Percentiles rank a stretch among this genome's conserved stretches.
phyloP scores from a whole-genome alignment of 2,888 invertebrate genomes.

The Hemistola chrysoprasaria region DNA sequence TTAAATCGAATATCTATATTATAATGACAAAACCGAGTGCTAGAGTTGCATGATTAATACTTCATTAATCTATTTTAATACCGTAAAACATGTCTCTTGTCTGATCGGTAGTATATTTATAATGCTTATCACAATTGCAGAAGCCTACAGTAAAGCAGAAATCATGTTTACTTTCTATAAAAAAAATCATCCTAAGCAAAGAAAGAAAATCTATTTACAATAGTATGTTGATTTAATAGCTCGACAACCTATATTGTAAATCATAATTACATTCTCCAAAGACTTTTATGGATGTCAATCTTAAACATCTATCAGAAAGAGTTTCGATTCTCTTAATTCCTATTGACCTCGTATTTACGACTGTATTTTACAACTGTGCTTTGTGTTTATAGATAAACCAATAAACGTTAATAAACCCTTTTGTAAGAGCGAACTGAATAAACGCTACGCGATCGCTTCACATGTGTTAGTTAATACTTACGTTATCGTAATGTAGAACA shows the following conservation, averaged over 20 bases:
- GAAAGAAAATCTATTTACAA: slow-evolving; percentile 44
- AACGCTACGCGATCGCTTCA: slow-evolving; percentile 20
- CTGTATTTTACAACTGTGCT: slow-evolving; percentile 11
- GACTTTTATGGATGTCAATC: slow-evolving; percentile 37
- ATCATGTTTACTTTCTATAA: too few relatives aligned
- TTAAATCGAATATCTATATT: too few relatives aligned
- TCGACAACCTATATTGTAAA: slow-evolving; percentile 37
- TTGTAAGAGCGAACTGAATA: slow-evolving; percentile 23
- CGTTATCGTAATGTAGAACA: slow-evolving; percentile 59
- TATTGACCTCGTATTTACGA: slow-evolving; percentile 23
- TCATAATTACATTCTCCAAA: slow-evolving; percentile 39
- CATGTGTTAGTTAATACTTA: slow-evolving; percentile 51
- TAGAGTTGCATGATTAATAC: too few relatives aligned
- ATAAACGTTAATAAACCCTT: slow-evolving; percentile 34
- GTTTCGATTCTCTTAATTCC: slow-evolving; percentile 19
- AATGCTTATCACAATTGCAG: too few relatives aligned
- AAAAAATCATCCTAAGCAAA: slow-evolving; percentile 53
- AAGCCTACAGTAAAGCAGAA: too few relatives aligned
- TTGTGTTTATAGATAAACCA: slow-evolving; percentile 28
- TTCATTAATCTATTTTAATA: too few relatives aligned
- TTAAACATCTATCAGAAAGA: slow-evolving; percentile 21
- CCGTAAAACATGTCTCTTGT: too few relatives aligned
- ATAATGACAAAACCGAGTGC: too few relatives aligned
- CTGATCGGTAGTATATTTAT: too few relatives aligned
- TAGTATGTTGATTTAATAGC: slow-evolving; percentile 40